A percentile compares a stretch with the other conserved stretches of the same genome.
Evolutionary conservation across 2,113 vertebrate genomes (phyloP).

Genomic region (Pterophyllum scalare): DNA sequence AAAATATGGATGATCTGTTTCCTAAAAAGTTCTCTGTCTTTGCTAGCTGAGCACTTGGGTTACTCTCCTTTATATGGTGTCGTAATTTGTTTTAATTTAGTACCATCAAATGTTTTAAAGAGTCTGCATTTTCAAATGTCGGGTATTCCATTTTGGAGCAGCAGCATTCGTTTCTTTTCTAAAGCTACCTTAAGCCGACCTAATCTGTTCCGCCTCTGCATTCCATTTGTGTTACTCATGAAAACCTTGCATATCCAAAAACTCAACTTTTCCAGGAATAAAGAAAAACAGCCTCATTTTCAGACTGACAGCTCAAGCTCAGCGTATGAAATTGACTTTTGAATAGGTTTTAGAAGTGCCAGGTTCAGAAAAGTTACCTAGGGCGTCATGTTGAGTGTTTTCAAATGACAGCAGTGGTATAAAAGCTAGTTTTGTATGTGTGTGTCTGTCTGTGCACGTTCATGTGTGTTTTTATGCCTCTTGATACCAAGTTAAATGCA

Average conservation of each 20-base stretch:
- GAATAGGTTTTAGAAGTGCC: slow-evolving; percentile 25
- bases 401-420: slow-evolving; percentile 6
- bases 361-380: slow-evolving; percentile 23
- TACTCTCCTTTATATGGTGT: neutral
- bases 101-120: neutral
- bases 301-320: slow-evolving; percentile 31
- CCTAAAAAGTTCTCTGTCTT: neutral
- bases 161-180: slow-evolving; percentile 42
- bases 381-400: slow-evolving; percentile 30
- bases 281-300: slow-evolving; percentile 37
- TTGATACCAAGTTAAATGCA: slow-evolving; percentile 62
- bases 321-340: slow-evolving; percentile 33
- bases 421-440: neutral
- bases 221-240: slow-evolving; percentile 54
- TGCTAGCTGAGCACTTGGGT: neutral
- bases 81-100: slow-evolving; percentile 30
- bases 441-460: neutral
- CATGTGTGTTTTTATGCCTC: slow-evolving; percentile 20
- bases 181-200: slow-evolving; percentile 46
- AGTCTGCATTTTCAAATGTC: slow-evolving; percentile 14
- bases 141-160: slow-evolving; percentile 30
- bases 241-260: slow-evolving; percentile 42
- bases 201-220: slow-evolving; percentile 49
- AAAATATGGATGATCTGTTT: neutral
- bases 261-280: slow-evolving; percentile 46